These are phyloP conservation scores for Cartodere bifasciata DNA, from an alignment of 2,888 invertebrate species.

Conservation along the genomic window DNA sequence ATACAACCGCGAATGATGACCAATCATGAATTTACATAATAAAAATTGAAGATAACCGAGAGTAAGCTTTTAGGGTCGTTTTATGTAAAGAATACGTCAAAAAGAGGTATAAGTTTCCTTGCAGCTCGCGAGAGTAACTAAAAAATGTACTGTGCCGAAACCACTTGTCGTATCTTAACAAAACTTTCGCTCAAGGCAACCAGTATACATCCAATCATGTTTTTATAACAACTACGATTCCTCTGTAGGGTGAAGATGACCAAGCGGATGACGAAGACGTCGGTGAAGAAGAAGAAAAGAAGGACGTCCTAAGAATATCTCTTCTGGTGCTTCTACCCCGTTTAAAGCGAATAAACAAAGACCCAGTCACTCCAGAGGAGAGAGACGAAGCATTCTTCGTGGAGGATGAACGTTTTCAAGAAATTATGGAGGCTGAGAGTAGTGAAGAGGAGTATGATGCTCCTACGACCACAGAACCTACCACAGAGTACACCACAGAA, in stretches of 20 bases:
- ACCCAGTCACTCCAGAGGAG: conserved; percentile 37
- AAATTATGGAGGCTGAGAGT: conserved; percentile 30
- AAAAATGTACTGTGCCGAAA: too few species aligned
- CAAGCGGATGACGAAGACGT: conserved; percentile 16
- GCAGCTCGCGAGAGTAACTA: too few species aligned
- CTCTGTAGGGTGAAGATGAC: conserved; percentile 14
- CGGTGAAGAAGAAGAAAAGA: conserved; percentile 31
- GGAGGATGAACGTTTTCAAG: conserved; percentile 20
- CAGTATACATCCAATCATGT: too few species aligned
- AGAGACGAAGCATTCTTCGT: conserved; percentile 29
- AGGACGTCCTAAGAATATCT: conserved; percentile 17
- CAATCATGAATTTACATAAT: too few species aligned
- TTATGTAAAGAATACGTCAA: too few species aligned
- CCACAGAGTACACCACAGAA: conserved; percentile 18
- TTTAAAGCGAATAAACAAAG: conserved; percentile 45
- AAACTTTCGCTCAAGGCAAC: too few species aligned
- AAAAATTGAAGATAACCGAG: too few species aligned
- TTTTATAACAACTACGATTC: too few species aligned
- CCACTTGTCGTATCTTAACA: too few species aligned
- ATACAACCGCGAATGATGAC: too few species aligned
- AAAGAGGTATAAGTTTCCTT: too few species aligned
- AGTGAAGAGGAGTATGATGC: conserved; percentile 20
- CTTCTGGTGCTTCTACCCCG: conserved; percentile 22
- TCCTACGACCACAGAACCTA: conserved; percentile 17
- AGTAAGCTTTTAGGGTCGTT: too few species aligned